Evolutionary conservation across 2,113 vertebrate species (phyloP), one percentile per base, ranked within the genome.

Genomic region (Plecotus auritus): DNA sequence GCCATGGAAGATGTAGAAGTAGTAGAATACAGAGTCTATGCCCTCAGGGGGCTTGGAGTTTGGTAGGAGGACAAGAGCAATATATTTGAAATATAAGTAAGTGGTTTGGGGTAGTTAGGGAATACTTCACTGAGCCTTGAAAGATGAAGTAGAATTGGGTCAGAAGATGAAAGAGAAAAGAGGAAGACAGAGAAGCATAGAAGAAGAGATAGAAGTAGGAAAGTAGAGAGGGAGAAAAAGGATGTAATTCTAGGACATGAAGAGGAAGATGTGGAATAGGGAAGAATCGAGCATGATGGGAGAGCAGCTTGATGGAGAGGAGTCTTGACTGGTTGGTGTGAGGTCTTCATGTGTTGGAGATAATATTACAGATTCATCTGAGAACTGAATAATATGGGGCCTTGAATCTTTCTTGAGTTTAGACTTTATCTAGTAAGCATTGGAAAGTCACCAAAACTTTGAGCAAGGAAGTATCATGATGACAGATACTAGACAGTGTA

Each of bases 91-190:
- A 77, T 35, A n/a, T 12, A 82, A 67, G 11, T 17, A 45, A 91
- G 70, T 14, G 20, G 54, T 30, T n/a, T 45, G 78, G 49, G 35
- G 26, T 85, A 14, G 35, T 51, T 74, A 56, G 23, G 56, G 9
- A 47, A 45, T 56, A 80, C 18, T 59, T 73, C 67, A 67, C 51
- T 18, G 30, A 88, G 28, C 37, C n/a, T 77, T 95, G 45, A 28
- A n/a, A 88, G 51, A 56, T 67, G 37, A 86, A 45, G 76, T 72
- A 18, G 74, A 86, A 77, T 83, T 89, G 30, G 7, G 26, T 61
- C 45, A 88, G 47, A 73, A 69, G 47, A 74, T 32, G 22, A 69
- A 32, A 76, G 78, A 91, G 42, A 88, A 64, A 88, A 78, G 67
- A 82, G 61, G 32, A 54, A 85, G 59, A 51, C 13, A 72, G 78